Evolutionary conservation across 2,888 invertebrate species (phyloP).

Genomic region (Cordilura impudica): DNA sequence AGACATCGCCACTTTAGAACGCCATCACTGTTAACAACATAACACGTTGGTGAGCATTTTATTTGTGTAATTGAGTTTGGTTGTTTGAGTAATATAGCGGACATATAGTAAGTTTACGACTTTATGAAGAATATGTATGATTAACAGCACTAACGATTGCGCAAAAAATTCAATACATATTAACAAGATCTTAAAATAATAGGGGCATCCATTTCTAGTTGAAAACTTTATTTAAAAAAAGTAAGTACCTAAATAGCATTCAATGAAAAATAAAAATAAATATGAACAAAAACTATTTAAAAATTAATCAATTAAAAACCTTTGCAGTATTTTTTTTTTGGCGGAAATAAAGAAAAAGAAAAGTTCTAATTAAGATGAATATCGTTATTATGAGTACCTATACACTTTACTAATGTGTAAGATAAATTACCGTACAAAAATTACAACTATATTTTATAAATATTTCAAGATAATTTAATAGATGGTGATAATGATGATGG

Average conservation of each 20-base stretch:
- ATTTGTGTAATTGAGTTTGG: neutral
- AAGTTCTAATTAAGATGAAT: too few relatives aligned
- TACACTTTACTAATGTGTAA: too few relatives aligned
- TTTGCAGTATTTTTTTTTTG: too few relatives aligned
- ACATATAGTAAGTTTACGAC: neutral
- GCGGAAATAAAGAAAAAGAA: too few relatives aligned
- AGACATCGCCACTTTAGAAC: too few relatives aligned
- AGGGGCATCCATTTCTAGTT: too few relatives aligned
- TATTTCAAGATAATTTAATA: neutral
- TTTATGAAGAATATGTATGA: neutral
- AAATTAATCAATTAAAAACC: too few relatives aligned
- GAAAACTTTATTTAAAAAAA: too few relatives aligned
- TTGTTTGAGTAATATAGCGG: neutral
- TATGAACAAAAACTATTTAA: too few relatives aligned
- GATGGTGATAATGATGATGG: neutral
- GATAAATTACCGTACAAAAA: neutral
- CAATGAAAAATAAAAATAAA: too few relatives aligned
- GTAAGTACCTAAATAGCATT: too few relatives aligned
- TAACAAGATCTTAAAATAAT: neutral
- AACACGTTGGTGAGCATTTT: slow-evolving; percentile 20
- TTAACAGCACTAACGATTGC: neutral
- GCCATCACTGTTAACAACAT: neutral
- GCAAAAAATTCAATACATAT: neutral
- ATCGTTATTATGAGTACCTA: too few relatives aligned
- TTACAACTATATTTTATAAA: neutral